Evolutionary conservation across 2,113 vertebrate genomes (phyloP).

Genomic region (Oryctolagus cuniculus): DNA sequence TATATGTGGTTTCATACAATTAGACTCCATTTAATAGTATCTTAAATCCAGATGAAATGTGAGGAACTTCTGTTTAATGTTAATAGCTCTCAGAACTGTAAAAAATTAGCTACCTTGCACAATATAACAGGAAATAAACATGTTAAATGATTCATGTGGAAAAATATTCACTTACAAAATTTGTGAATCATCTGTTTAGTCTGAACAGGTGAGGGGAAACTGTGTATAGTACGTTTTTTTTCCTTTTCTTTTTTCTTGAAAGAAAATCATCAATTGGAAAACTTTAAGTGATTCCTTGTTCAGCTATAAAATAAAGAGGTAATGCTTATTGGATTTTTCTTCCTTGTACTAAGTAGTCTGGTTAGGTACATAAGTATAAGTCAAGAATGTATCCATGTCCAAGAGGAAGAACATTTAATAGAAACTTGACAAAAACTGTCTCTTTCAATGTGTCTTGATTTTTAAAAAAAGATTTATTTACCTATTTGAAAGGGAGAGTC

Average conservation of each 20-base stretch:
- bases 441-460: background rate
- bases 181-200: background rate
- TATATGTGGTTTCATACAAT: background rate
- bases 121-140: conserved; percentile 7
- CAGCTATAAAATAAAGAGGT: background rate
- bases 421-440: background rate
- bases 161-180: background rate
- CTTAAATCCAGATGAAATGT: background rate
- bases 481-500: no score
- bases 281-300: conserved; percentile 10
- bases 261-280: background rate
- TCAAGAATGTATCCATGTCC: background rate
- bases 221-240: background rate
- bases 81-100: background rate
- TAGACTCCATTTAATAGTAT: background rate
- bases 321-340: background rate
- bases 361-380: background rate
- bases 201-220: background rate
- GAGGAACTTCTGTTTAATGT: background rate
- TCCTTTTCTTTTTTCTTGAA: background rate
- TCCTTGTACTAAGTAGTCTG: background rate
- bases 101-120: background rate
- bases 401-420: background rate
- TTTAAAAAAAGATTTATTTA: no score
- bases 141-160: background rate